Evolutionary conservation across 2,113 vertebrate genomes (phyloP), one percentile per base, ranked within the genome.

Genomic region (Passer montanus): DNA sequence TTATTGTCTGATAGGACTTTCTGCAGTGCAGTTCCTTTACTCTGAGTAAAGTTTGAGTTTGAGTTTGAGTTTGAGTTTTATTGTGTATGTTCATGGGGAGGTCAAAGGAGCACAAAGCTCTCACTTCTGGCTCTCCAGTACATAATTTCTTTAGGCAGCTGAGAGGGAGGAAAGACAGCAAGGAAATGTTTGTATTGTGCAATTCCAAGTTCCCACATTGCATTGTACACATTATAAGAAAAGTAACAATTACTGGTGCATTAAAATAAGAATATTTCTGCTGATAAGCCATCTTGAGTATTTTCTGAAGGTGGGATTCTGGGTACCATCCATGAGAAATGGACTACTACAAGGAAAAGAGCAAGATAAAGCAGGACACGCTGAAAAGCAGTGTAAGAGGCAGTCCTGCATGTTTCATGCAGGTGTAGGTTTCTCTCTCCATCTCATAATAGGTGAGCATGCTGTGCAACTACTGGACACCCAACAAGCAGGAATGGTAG

Each of bases 121-220:
- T 73, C 13, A 0, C 13, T 89, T 60, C 68, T 85, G 20, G 4
- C 84, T 68, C 39, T 89, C 21, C 67, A 66, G 52, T 15, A 35
- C 15, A 47, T 72, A 0, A 2, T 60, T 88, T 93, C 72, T 90
- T 89, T 62, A 81, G 70, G 26, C 35, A 89, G 49, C n/a, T 12
- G 2, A 68, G n/a, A 28, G 68, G 31, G 11, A 58, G 26, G 52
- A 24, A 67, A 9, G 4, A 7, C n/a, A 74, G 5, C 23, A 89
- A 1, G 2, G 15, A 5, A 69, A 19, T 2, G 1, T 31, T n/a
- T 66, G 4, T 53, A 55, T 12, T 41, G 16, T 33, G n/a, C 31
- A 35, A 23, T 58, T 90, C 60, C 63, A 52, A 2, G 1, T 23
- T 66, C 30, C 22, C 5, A 26, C 63, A 60, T 15, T 56, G 9